Base-by-base conservation (phyloP, 2,797 vertebrate genomes). In the Oophaga sylvatica region DNA sequence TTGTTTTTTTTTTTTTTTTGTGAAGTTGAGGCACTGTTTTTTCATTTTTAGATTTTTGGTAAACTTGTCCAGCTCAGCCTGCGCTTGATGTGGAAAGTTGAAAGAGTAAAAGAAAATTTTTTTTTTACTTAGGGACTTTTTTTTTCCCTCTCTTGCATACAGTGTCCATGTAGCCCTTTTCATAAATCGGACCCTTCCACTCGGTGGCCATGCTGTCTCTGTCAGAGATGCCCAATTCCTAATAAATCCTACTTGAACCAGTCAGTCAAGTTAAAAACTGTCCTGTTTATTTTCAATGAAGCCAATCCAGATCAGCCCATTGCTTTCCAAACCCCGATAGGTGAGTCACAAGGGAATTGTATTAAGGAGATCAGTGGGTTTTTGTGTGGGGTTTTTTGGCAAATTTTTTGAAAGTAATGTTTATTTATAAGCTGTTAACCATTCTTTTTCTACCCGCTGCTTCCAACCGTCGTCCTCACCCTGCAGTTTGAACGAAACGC, bases 281-380 rank as follows among this genome's bases (percentile, higher is more conserved):
- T 59, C 78, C 68, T 29, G 22, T 80, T 56, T 80, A 76, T 90
- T 89, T 88, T 84, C 86, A 59, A 12, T 9, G 84, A 67, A 70
- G 87, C 70, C 48, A 29, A 10, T 41, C 77, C 59, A 67, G 63
- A 85, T 68, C 73, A 86, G 53, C 84, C 56, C 17, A 35, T 26
- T 78, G 63, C 53, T 82, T 73, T 70, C n/a, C 53, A 59, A 35
- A 83, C 57, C 80, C 84, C 35, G 67, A 77, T 83, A 79, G 84
- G 71, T 86, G 75, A 81, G 78, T 81, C 13, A 68, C 85, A 85
- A 20, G 57, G 35, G 35, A 62, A 45, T 35, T 35, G 56, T 68
- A 48, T 80, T n/a, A 75, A 62, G 73, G 59, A 70, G 20, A 67
- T 79, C 78, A 78, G 71, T 79, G 48, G 13, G 45, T 76, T 73